phyloP scores from a whole-genome alignment of 1,140 invertebrate genomes.

The Mizuhopecten yessoensis region DNA sequence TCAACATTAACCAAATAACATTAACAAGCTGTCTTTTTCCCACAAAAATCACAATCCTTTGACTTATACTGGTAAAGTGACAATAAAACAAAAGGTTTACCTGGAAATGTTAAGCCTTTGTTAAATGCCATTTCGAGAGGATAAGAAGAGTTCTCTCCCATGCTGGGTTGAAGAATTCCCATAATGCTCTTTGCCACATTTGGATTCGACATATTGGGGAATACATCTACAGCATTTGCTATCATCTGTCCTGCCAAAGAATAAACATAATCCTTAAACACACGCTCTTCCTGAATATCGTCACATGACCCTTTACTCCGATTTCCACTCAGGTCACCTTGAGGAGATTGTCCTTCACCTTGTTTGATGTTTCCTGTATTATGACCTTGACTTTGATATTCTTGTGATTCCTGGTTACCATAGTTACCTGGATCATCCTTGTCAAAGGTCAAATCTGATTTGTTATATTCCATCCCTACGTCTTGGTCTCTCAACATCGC shows the following conservation, averaged over 20 bases:
- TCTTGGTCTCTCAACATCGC: constrained; percentile 49
- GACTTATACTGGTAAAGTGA: too few species aligned
- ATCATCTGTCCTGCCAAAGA: constrained; percentile 72
- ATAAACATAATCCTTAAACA: constrained; percentile 67
- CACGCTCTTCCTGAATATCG: not conserved
- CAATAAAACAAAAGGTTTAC: too few species aligned
- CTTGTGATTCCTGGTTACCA: constrained; percentile 41
- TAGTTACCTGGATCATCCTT: constrained; percentile 31
- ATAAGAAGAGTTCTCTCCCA: constrained; percentile 29
- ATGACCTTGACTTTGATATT: constrained; percentile 5
- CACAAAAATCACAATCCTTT: too few species aligned
- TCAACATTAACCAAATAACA: too few species aligned
- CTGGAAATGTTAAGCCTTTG: constrained; percentile 13
- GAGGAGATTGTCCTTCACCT: constrained; percentile 46
- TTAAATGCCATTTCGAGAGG: constrained; percentile 3
- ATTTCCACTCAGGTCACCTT: constrained; percentile 26
- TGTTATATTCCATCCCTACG: constrained; percentile 42
- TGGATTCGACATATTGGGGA: constrained; percentile 58
- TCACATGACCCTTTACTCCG: not conserved
- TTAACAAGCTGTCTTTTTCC: too few species aligned
- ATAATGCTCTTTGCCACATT: constrained; percentile 40
- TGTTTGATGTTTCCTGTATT: not conserved
- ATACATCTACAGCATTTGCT: constrained; percentile 69
- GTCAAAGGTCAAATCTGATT: constrained; percentile 39
- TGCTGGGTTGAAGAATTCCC: constrained; percentile 20